Base-by-base conservation (phyloP, 2,888 invertebrate species). In the Rhamphomyia laevipes region DNA sequence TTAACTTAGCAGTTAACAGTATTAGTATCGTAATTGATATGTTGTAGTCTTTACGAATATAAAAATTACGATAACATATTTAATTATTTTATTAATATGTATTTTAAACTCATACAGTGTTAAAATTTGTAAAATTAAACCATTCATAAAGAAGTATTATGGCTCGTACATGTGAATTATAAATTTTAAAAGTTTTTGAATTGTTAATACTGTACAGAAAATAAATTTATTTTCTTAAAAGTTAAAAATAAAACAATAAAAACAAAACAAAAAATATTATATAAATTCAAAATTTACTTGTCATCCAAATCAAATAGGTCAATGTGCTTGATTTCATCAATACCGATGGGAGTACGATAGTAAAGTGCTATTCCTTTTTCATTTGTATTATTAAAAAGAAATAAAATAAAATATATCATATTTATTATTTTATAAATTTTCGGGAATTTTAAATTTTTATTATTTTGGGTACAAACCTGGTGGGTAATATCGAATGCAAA, bases 401-500 rank as follows among this genome's bases (percentile, higher is more conserved):
- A 49, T 43, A 50, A 48, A 47, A 41, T 21, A 45, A 42, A 31
- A 42, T 30, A 48, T 16, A 31, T n/a, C 43, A 31, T 18, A 46
- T 17, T 41, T 13, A 41, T 21, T 4, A 41, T 13, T 13, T 13
- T 13, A n/a, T 37, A 3, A 38, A 16, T 17, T 7, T 18, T 30
- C 45, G 23, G 40, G 12, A 35, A 23, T 16, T n/a, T 27, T 43
- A 15, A 21, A 38, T 43, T 23, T 35, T 38, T 40, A 43, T 27
- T 43, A 41, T 37, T 33, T 18, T 37, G 18, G 3, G 43, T 17
- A 49, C 53, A 59, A 63, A 76, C 83, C 84, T 53, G 84, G 84
- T 1, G 84, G 84, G 58, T 81, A 80, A 63, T 84, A 84, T 51
- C 84, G 74, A 30, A 84, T 68, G 64, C 81, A 79, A 60, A 85